Conservation (phyloP, 2,797 vertebrate genomes). For the Pantherophis vulpinus region DNA sequence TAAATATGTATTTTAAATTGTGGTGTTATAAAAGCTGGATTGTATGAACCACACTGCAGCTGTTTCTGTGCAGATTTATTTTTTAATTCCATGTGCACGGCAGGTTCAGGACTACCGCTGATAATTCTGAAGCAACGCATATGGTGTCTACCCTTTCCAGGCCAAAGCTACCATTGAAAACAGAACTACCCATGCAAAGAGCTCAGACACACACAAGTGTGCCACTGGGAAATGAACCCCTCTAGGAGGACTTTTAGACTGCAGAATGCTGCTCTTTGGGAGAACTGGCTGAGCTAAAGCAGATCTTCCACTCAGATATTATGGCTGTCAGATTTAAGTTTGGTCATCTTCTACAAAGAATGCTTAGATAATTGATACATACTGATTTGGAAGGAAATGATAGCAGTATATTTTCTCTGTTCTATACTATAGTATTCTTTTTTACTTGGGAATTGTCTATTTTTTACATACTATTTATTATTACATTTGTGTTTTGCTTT, state of each 20-base stretch:
- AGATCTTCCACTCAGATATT: too few species aligned
- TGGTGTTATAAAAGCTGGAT: conserved; percentile 9
- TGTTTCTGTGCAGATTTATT: background rate
- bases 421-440: background rate
- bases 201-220: background rate
- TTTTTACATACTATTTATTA: background rate
- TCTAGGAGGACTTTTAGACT: background rate
- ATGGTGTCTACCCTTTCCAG: conserved; percentile 3
- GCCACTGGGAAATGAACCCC: background rate
- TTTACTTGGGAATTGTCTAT: background rate
- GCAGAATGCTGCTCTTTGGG: background rate
- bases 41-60: background rate
- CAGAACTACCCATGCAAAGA: background rate
- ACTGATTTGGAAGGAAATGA: background rate
- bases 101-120: background rate
- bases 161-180: background rate
- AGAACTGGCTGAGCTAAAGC: background rate
- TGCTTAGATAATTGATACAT: background rate
- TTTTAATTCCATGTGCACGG: background rate
- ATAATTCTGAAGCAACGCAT: background rate
- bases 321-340: background rate
- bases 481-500: background rate
- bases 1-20: conserved; percentile 7
- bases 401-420: background rate
- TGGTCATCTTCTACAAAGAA: background rate